Evolutionary conservation across 2,888 invertebrate species (phyloP).

Genomic region (Apantesis nais): DNA sequence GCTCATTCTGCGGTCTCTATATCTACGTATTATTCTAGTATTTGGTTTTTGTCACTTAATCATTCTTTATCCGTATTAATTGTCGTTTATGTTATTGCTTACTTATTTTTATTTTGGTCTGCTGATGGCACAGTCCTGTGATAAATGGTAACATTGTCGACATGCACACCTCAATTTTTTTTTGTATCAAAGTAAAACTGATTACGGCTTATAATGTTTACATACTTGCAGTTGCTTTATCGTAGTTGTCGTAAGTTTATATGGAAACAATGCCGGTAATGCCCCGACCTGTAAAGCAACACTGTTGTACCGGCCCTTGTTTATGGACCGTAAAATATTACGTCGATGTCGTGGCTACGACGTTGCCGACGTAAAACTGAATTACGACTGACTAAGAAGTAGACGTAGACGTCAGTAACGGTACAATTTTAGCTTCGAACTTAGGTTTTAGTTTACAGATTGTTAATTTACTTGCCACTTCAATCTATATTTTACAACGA

Average conservation of each 20-base stretch:
- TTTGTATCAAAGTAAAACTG: not conserved
- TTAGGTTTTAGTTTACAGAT: not conserved
- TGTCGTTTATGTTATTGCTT: not conserved
- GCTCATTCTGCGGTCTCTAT: no score
- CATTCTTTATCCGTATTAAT: no score
- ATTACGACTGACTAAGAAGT: conserved; percentile 40
- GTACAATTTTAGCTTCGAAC: conserved; percentile 19
- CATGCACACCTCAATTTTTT: not conserved
- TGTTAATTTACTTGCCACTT: not conserved
- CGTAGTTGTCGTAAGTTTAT: conserved; percentile 37
- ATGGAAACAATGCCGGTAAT: conserved; percentile 66
- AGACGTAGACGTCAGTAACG: conserved; percentile 18
- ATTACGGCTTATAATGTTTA: conserved; percentile 32
- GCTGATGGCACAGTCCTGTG: not conserved
- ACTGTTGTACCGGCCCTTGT: conserved; percentile 57
- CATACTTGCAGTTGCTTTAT: conserved; percentile 31
- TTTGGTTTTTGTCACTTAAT: no score
- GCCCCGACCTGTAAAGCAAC: conserved; percentile 54
- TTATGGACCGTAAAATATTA: conserved; percentile 74
- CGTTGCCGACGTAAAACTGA: conserved; percentile 39
- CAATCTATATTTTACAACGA: not conserved
- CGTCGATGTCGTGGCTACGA: conserved; percentile 53
- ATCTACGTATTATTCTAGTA: no score
- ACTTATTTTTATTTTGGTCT: not conserved
- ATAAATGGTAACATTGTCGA: not conserved